Evolutionary conservation across 1,140 invertebrate species (phyloP), one percentile per base, ranked within the genome.

Genomic region (Chironomus tepperi): DNA sequence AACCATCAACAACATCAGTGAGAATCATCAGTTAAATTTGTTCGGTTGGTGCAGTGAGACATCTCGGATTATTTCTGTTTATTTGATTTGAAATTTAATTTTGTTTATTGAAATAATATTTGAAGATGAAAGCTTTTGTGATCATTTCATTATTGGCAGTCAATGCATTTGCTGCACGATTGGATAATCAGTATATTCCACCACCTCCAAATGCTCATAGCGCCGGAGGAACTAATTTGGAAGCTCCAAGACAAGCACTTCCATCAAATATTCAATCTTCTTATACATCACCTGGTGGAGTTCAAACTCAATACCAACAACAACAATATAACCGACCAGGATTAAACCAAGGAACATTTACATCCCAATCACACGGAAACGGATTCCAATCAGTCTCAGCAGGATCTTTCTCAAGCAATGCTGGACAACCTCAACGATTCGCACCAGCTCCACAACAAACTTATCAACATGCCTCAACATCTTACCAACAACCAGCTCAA

Each of bases 341-440:
- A 70, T 18, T 21, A 18, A 70, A 70, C 19, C 65, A 70, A 21
- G 65, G 65, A 70, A 70, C 65, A 18, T 70, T 70, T 6, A 70
- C 65, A 21, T 70, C 65, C 19, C 16, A 19, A 1, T 70, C 65
- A 19, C 65, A 21, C 9, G 65, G 65, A 7, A 70, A 70, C 12
- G 65, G 65, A 9, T 70, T 70, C 77, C 73, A 74, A 73, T 78
- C 80, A 78, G 80, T 80, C 78, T 80, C 78, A 79, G 79, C 78
- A 78, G 78, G 79, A 80, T 76, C 79, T 79, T 77, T 80, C 78
- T 57, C 47, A 57, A 57, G n/a, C n/a, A 80, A 78, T 79, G 79
- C 79, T 34, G 5, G 18, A 70, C 65, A 19, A 19, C 65, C 65
- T 7, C 65, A 70, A 21, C 16, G 18, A 70, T 18, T 18, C 19